Evolutionary conservation across 2,888 invertebrate genomes (phyloP), one percentile per base, ranked within the genome.

Genomic region (Diarsia rubi): DNA sequence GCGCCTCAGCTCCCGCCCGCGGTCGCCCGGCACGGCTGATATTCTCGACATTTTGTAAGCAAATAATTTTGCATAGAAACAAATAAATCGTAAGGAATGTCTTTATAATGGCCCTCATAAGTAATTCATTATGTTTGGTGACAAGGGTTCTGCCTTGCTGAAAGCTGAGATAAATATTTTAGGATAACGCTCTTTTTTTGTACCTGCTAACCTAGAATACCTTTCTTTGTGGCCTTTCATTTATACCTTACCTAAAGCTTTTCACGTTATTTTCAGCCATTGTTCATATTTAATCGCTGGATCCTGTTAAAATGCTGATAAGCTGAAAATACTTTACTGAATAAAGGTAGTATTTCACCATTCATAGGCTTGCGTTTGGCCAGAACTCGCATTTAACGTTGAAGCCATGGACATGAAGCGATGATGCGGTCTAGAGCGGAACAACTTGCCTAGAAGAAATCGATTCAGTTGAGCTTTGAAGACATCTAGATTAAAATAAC

Each of bases 201-300:
- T 14, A 37, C 37, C 37, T 37, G 67, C 31, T 27, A 64, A 27
- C 19, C 45, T 21, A 3, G 8, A 31, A 37, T 3, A 11, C 6
- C 6, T 45, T 59, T 59, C 9, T 16, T 24, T 27, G 11, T 24
- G 16, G 21, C 21, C 16, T 37, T 24, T 16, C 21, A 45, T n/a
- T 57, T 42, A 2, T 44, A 67, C n/a, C 16, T 16, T 42, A 16
- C 45, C 6, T 27, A 0, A 8, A n/a, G 57, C 19, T 42, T 31
- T 9, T 1, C 6, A 24, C 16, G 21, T 69, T 78, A 47, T 70
- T 57, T 70, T 70, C 19, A 16, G 5, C 19, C 16, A 59, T n/a
- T 79, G 70, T 47, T 57, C 57, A 45, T 37, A 24, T 47, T 31
- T 71, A 79, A 79, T 78, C 75, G 42, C 12, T n/a, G 3, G 21